Evolutionary conservation across 2,797 vertebrate genomes (phyloP), one percentile per base, ranked within the genome.

Genomic region (Rhabdomys pumilio): DNA sequence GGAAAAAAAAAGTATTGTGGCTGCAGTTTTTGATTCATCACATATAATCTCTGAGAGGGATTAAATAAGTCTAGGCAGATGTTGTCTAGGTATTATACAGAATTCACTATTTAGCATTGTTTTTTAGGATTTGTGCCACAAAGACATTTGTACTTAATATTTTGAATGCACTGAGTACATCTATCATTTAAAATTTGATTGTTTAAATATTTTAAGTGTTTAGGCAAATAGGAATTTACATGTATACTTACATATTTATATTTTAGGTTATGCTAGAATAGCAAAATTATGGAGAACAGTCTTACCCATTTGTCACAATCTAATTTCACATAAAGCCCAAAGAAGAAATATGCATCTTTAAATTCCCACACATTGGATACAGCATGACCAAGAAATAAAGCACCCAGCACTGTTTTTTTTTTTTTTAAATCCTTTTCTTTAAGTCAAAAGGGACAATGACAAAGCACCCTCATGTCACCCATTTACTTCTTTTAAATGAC

Each of bases 191-290:
- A 98, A 93, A 97, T 98, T 96, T 97, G 95, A 98, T 97, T 98
- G 98, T 98, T 98, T 98, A 97, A 97, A 96, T 98, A 98, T 97
- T 96, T 98, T 96, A 97, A 97, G 89, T 97, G 90, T 98, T 97
- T 90, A 96, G 96, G 97, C 96, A 98, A 97, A 95, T 96, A 98
- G 86, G 96, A 96, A 98, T 80, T 98, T 85, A 95, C 98, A 98
- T 97, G 96, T 98, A 98, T 81, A 98, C 89, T 94, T 97, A 97
- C 79, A 97, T 97, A 63, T 96, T 94, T 98, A 98, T 94, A 97
- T 97, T 97, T 98, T 98, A 98, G 97, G 93, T 95, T 98, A 97
- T 98, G 97, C 96, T 98, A 98, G 97, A 97, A 98, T 69, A 98
- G 97, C 95, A 97, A 93, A 98, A 93, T 97, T 97, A 93, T 97